Evolutionary conservation across 2,888 invertebrate species (phyloP).

Genomic region (Scelioninae gen. 2): DNA sequence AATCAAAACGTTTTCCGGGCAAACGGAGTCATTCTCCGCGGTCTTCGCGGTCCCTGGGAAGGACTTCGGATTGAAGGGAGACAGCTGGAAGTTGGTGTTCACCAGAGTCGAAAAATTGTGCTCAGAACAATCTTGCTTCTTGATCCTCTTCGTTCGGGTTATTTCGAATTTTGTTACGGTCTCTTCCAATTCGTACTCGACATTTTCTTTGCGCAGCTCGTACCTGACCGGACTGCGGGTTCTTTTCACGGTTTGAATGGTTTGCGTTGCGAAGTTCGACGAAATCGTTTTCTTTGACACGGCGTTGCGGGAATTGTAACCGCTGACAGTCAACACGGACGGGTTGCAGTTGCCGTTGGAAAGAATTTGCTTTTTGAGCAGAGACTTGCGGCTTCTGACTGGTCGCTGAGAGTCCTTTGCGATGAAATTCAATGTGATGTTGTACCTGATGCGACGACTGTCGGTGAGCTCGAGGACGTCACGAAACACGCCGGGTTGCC

Average conservation of each 20-base stretch:
- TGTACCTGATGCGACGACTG: constrained; percentile 80
- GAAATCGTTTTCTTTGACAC: background rate
- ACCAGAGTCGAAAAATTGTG: constrained; percentile 62
- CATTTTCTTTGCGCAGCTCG: constrained; percentile 60
- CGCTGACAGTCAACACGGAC: constrained; percentile 6
- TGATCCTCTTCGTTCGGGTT: constrained; percentile 49
- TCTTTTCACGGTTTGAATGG: constrained; percentile 43
- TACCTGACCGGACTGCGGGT: constrained; percentile 25
- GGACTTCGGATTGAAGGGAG: constrained; percentile 56
- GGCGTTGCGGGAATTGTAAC: constrained; percentile 11
- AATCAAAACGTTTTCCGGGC: constrained; percentile 17
- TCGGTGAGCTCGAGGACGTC: constrained; percentile 81
- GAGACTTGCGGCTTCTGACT: constrained; percentile 25
- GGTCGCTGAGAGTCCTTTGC: constrained; percentile 52
- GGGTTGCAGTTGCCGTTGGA: background rate
- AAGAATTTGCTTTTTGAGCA: background rate
- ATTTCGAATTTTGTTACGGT: constrained; percentile 38
- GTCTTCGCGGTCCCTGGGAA: background rate
- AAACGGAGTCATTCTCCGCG: background rate
- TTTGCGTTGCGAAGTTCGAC: background rate
- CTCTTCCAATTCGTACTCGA: constrained; percentile 24
- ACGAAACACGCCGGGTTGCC: constrained; percentile 78
- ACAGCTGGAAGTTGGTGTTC: constrained; percentile 61
- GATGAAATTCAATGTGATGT: constrained; percentile 76
- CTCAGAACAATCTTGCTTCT: constrained; percentile 38